These are phyloP conservation scores for Rhinolophus sinicus DNA, from an alignment of 2,113 vertebrate species.

Conservation along the genomic window DNA sequence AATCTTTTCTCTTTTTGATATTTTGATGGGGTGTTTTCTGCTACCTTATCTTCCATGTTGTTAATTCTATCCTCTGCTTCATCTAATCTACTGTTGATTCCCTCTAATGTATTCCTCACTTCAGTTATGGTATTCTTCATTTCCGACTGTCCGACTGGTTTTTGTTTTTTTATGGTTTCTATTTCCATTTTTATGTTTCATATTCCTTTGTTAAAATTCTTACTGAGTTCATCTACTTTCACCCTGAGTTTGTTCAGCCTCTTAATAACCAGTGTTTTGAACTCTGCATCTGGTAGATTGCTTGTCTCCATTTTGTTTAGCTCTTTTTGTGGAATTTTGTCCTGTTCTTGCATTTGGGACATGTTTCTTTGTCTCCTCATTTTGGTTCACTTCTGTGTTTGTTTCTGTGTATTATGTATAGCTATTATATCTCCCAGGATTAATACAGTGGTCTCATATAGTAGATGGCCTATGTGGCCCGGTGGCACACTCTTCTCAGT, in stretches of 20 bases:
- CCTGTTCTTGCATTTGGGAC: background rate
- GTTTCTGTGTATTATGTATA: background rate
- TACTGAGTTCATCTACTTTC: background rate
- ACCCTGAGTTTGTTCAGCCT: background rate
- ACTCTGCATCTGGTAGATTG: background rate
- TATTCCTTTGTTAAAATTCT: background rate
- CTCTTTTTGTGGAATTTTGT: background rate
- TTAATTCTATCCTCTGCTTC: background rate
- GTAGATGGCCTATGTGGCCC: background rate
- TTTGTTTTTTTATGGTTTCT: background rate
- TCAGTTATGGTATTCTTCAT: background rate
- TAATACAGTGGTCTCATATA: background rate
- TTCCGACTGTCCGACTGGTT: background rate
- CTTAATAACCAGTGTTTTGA: background rate
- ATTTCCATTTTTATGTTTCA: background rate
- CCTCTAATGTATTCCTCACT: background rate
- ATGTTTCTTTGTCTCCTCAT: background rate
- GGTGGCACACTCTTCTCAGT: no score
- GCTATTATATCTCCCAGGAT: background rate
- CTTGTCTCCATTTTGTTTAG: background rate
- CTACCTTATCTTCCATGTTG: no score
- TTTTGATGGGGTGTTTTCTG: no score
- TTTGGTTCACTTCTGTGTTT: background rate
- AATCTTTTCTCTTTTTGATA: no score
- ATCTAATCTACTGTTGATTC: background rate